Evolutionary conservation across 2,797 vertebrate species (phyloP), one percentile per base, ranked within the genome.

Genomic region (Falco cherrug): DNA sequence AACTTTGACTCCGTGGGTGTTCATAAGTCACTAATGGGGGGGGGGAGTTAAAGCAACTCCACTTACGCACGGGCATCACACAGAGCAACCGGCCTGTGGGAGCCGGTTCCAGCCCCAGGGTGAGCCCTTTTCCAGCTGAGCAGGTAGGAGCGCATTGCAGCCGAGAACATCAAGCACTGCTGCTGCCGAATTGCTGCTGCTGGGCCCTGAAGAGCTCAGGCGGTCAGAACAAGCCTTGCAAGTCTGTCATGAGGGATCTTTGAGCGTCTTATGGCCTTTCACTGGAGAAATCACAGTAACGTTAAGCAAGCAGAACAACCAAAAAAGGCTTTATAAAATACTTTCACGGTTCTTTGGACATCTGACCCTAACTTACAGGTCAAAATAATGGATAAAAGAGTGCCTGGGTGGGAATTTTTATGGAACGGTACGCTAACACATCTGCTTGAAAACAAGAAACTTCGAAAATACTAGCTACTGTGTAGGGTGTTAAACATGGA

Each of bases 51-150:
- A 57, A 74, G 53, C 22, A 25, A 39, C 39, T 45, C 17, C 4
- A 31, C 33, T 76, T 57, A 39, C 1, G 6, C 59, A 61, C 0
- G 0, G 22, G 18, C 21, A 56, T 53, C 43, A 11, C 13, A 10
- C 0, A 0, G 76, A 84, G 19, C 31, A 64, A 1, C 10, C 0
- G 4, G 69, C 29, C 50, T 0, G 3, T 0, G 2, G 67, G 57
- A 76, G 33, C 26, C 1, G 3, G 4, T 12, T 65, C 33, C 47
- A 63, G 68, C 39, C 50, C 41, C 0, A 1, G 41, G 60, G 29
- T 5, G 24, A 71, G 4, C 9, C 29, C 19, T 9, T 11, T 24
- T 31, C 82, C 1, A 0, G 76, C 16, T 14, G 0, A 75, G 69
- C 93, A 86, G 79, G 89, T 45, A 67, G 61, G 89, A 33, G 73